Base-by-base conservation (phyloP, 2,113 vertebrate species). In the Mobula birostris region DNA sequence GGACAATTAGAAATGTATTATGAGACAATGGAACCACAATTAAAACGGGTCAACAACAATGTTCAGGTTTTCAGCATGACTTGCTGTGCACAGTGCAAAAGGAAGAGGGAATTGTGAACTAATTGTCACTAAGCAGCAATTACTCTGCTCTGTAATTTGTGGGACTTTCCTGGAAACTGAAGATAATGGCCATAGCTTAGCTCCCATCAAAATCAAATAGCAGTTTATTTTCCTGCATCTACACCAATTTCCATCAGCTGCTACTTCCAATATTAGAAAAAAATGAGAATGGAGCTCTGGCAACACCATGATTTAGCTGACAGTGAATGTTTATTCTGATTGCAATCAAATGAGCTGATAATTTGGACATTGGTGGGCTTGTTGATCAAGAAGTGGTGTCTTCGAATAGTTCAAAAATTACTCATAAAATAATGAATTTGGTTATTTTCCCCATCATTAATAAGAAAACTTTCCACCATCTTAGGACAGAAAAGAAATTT, bases 311-410 rank as follows among this genome's bases (percentile, higher is more conserved):
- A 90, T 48, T 87, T 90, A 66, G n/a, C 66, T 66, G 85, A 19
- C 29, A 61, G 61, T 88, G 56, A 88, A 88, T 88, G 58, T 27
- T 11, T 17, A 15, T 70, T 74, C 72, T 24, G 21, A 74, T 74
- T 74, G 72, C 72, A 21, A 24, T 88, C 61, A 88, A 63, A 88
- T 88, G 48, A 85, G 48, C 21, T 85, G 83, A 56, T 88, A 88
- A 88, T 63, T 29, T 12, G 27, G 83, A 17, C 58, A 88, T 63
- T 5, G 27, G 24, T 61, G 83, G 27, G 83, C 61, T 87, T 88
- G 83, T 58, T 88, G 24, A 8, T 29, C 58, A n/a, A 63, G 27
- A 88, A 61, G 24, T 63, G 27, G 29, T 63, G 29, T 68, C 61
- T 14, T 68, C 7, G 61, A 66, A 36, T 90, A 4, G 14, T 7